Evolutionary conservation across 37 sponge, comb jelly and placozoan genomes (phyloP), one percentile per base, ranked within the genome.

Genomic region (Tethya wilhelma): DNA sequence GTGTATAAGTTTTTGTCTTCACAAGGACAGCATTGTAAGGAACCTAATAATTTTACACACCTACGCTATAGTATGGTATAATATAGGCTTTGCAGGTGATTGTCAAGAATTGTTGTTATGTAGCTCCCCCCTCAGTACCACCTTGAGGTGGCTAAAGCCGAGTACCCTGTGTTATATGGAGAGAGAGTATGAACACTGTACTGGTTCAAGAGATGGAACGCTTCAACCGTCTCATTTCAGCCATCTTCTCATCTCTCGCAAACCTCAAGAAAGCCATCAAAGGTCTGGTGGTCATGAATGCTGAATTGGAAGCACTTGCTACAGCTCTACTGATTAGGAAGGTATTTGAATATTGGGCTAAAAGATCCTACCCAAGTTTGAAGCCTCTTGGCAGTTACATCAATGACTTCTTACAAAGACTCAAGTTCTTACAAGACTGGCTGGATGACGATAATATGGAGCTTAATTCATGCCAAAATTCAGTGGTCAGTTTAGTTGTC

Each of bases 151-250:
- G n/a, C n/a, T n/a, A n/a, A n/a, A n/a, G n/a, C n/a, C n/a, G n/a
- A n/a, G n/a, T n/a, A n/a, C n/a, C n/a, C n/a, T n/a, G n/a, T n/a
- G n/a, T n/a, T n/a, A n/a, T n/a, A n/a, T n/a, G n/a, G n/a, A n/a
- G n/a, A n/a, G 99, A 98, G 88, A 93, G 94, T 56, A 98, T 98
- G 94, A 98, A 98, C 80, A 98, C 99, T 29, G 99, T 98, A 31
- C 79, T 98, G 29, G 94, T 98, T 19, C 99, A 98, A 70, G 99
- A 98, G 80, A 96, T 98, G 99, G 96, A 98, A 69, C 75, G 99
- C 41, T 98, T 98, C 78, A 98, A 98, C 77, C 66, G 88, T 56
- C 84, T 98, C 28, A 79, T 76, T 31, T 46, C 44, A 34, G 99
- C 90, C 60, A 98, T 98, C 12, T 75, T 77, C 1, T 64, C 84